A percentile compares a stretch with the other conserved stretches of the same genome.
Evolutionary conservation across 2,888 invertebrate genomes (phyloP).

Genomic region (Rhagonycha lutea): DNA sequence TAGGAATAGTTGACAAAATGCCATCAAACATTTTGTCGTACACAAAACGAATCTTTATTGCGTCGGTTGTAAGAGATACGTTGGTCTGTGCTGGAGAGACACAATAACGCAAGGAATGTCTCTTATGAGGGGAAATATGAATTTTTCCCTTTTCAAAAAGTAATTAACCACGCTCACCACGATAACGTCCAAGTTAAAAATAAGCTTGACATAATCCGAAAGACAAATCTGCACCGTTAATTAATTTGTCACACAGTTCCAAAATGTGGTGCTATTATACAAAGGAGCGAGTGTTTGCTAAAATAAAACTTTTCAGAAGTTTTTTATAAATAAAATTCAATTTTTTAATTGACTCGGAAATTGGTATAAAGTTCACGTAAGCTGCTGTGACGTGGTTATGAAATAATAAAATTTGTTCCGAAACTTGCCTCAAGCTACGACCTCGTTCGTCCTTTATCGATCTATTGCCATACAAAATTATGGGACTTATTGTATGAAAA

Average conservation of each 20-base stretch:
- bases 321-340: background rate
- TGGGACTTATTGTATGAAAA: too few relatives aligned
- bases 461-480: background rate
- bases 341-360: background rate
- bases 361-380: background rate
- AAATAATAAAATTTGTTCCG: background rate
- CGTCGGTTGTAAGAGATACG: background rate
- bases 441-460: background rate
- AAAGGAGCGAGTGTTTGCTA: background rate
- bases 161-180: background rate
- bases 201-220: background rate
- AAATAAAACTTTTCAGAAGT: background rate
- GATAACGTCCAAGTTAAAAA: background rate
- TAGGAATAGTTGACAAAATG: slow-evolving; percentile 48
- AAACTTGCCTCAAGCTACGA: background rate
- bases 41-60: background rate
- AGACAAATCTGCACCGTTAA: background rate
- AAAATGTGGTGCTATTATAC: too few relatives aligned
- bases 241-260: background rate
- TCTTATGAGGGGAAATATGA: background rate
- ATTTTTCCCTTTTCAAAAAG: background rate
- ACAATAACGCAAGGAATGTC: background rate
- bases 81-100: background rate
- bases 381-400: background rate
- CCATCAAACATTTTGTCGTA: slow-evolving; percentile 30